Percentiles rank a stretch among this genome's conserved stretches.
These are phyloP conservation scores for Micromesistius poutassou DNA, from an alignment of 2,797 vertebrate species.

Conservation along the genomic window DNA sequence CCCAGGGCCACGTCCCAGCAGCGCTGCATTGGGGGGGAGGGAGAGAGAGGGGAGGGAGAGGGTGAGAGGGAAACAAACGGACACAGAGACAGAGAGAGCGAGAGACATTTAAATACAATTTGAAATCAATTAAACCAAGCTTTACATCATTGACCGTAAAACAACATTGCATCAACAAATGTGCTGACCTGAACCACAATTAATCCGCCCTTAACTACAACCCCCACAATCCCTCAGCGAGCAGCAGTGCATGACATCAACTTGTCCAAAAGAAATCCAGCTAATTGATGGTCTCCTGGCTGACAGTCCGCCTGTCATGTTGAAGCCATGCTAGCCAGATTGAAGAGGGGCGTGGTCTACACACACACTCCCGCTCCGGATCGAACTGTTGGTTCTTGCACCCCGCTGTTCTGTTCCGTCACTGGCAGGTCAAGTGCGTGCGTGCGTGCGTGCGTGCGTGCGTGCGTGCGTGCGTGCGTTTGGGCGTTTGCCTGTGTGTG, in stretches of 20 bases:
- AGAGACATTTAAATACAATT: neutral
- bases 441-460: no score
- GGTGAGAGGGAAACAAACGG: neutral
- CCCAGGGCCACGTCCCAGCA: constrained; percentile 97
- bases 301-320: neutral
- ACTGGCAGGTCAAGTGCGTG: no score
- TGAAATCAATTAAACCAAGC: neutral
- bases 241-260: neutral
- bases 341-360: no score
- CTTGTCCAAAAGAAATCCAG: no score
- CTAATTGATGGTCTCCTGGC: no score
- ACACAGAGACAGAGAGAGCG: neutral
- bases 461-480: no score
- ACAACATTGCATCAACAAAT: no score
- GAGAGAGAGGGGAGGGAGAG: neutral
- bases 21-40: constrained; percentile 68
- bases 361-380: neutral
- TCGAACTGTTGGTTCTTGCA: no score
- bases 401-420: no score
- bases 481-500: no score
- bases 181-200: no score
- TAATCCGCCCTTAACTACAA: no score
- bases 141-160: neutral
- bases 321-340: neutral
- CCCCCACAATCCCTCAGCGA: neutral